Percentiles rank a stretch among this genome's conserved stretches.
phyloP scores from a whole-genome alignment of 1,140 invertebrate species.

The Tribolium madens region DNA sequence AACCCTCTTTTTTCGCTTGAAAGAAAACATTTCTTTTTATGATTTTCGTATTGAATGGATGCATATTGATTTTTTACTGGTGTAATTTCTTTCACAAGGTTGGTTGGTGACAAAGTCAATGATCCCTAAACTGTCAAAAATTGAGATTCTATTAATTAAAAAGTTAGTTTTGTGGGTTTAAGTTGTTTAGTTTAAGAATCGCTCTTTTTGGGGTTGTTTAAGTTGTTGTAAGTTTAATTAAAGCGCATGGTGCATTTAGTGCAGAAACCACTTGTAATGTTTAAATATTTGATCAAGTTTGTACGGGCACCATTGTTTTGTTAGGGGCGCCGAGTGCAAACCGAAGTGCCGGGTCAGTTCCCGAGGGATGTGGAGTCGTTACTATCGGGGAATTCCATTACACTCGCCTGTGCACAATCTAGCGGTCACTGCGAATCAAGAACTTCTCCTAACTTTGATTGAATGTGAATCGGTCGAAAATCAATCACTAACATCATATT shows the following conservation, averaged over 20 bases:
- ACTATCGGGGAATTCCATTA: slow-evolving; percentile 49
- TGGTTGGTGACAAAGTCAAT: too few species aligned
- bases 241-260: slow-evolving; percentile 17
- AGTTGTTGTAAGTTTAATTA: slow-evolving; percentile 13
- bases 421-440: slow-evolving; percentile 47
- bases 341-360: slow-evolving; percentile 48
- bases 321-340: slow-evolving; percentile 25
- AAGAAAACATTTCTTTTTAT: not conserved
- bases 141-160: too few species aligned
- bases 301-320: slow-evolving; percentile 37
- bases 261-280: slow-evolving; percentile 21
- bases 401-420: slow-evolving; percentile 42
- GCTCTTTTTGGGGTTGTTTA: not conserved
- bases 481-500: slow-evolving; percentile 46
- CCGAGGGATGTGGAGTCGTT: slow-evolving; percentile 46
- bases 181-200: too few species aligned
- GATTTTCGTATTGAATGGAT: slow-evolving; percentile 2
- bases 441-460: slow-evolving; percentile 50
- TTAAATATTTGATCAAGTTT: slow-evolving; percentile 42
- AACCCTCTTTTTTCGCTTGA: not conserved
- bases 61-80: too few species aligned
- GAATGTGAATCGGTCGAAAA: slow-evolving; percentile 49
- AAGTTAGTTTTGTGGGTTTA: not conserved
- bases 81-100: too few species aligned
- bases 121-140: too few species aligned